Evolutionary conservation across 2,888 invertebrate genomes (phyloP).

Genomic region (Drosophila mimetica): DNA sequence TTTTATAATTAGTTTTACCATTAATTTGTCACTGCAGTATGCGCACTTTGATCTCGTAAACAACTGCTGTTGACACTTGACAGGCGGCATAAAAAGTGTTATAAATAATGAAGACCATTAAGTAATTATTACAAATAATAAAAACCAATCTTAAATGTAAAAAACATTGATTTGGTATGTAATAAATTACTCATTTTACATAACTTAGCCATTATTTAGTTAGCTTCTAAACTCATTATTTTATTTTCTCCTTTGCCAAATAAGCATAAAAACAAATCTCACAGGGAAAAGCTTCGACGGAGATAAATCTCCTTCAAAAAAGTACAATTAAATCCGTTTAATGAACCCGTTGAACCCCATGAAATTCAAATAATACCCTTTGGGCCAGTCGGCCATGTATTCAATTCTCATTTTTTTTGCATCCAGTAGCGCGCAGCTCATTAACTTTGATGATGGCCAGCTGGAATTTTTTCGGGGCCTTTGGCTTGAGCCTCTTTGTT

Average conservation of each 20-base stretch:
- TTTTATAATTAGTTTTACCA: conserved; percentile 38
- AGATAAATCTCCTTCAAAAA: conserved; percentile 16
- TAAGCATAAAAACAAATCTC: conserved; percentile 49
- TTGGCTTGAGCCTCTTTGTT: conserved; percentile 22
- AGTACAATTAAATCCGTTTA: conserved; percentile 75
- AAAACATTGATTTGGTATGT: background rate
- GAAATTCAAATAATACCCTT: conserved; percentile 66
- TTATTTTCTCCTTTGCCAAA: conserved; percentile 18
- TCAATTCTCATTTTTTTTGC: conserved; percentile 20
- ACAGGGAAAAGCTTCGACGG: conserved; percentile 1
- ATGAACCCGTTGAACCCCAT: conserved; percentile 73
- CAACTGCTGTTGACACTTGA: conserved; percentile 42
- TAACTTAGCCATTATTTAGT: background rate
- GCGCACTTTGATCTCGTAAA: conserved; percentile 26
- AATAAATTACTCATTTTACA: too few species aligned
- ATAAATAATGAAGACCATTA: conserved; percentile 15
- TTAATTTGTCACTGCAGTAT: conserved; percentile 36
- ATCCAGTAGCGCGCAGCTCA: conserved; percentile 58
- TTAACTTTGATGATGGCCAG: conserved; percentile 63
- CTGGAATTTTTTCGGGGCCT: conserved; percentile 30
- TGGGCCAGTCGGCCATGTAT: conserved; percentile 29
- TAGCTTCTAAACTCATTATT: background rate
- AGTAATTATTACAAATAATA: conserved; percentile 12
- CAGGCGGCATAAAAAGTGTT: background rate
- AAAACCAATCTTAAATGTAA: background rate